Evolutionary conservation across 2,888 invertebrate genomes (phyloP), one percentile per base, ranked within the genome.

Genomic region (Globia sparganii): DNA sequence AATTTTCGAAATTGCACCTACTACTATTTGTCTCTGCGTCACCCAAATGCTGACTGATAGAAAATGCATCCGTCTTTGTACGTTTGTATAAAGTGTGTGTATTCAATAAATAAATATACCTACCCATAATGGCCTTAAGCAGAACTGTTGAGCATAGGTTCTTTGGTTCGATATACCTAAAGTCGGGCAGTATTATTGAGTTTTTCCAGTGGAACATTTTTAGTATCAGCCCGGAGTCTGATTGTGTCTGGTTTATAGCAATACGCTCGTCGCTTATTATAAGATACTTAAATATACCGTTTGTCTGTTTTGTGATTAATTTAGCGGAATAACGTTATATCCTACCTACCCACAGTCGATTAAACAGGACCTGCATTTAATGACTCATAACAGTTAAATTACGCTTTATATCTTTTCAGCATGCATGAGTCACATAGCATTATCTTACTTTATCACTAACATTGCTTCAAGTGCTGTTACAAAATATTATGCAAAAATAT

Each of bases 401-500:
- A 72, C 31, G 43, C 46, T 67, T 37, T 31, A 77, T 40, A n/a
- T 49, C 40, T 49, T 49, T 77, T n/a, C 8, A 59, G 18, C 37
- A 5, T 15, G n/a, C 18, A 21, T 40, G 11, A 37, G 0, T 59
- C 67, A 31, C 37, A 31, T 21, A 49, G 5, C n/a, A 11, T 49
- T 78, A 28, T 77, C 46, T 49, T 15, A 11, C 9, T 65, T 46
- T 65, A 72, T 40, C 40, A 15, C 15, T 21, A 2, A 40, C 9
- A 15, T 31, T 15, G 6, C 56, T 58, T n/a, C 49, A 77, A n/a
- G 11, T 31, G n/a, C 31, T 59, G 8, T 31, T 43, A 59, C 28
- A 58, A 68, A 68, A 81, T 21, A 5, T 40, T 31, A 56, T 21
- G 43, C 58, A 59, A 73, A 61, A 66, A 81, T 66, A 46, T 77